A percentile compares a stretch with the other conserved stretches of the same genome.
These are phyloP conservation scores for Montipora foliosa DNA, from an alignment of 64 coral and sea anemone species.

Conservation along the genomic window DNA sequence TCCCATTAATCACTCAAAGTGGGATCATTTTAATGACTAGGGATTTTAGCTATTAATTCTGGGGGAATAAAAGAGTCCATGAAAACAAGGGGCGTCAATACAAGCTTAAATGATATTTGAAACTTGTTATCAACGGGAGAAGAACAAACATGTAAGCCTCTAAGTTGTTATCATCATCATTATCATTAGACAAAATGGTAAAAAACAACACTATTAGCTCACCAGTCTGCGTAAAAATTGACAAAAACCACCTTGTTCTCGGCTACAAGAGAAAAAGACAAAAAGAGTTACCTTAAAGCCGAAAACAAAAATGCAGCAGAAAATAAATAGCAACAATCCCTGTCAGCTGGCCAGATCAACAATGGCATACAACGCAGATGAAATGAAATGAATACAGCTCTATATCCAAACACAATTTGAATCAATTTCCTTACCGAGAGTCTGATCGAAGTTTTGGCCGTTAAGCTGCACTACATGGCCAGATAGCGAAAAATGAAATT, in stretches of 20 bases:
- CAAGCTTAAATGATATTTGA: too few relatives aligned
- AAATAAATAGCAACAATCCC: neutral
- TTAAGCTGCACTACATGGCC: constrained; percentile 30
- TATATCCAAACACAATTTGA: neutral
- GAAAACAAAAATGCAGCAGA: neutral
- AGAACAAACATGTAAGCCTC: too few relatives aligned
- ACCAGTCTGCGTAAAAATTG: constrained; percentile 99
- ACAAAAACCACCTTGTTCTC: constrained; percentile 90
- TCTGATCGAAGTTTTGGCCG: constrained; percentile 34
- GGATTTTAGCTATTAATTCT: too few relatives aligned
- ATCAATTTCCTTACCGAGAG: neutral
- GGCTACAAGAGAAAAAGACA: constrained; percentile 62
- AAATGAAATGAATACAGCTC: too few relatives aligned
- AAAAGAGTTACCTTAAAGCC: neutral
- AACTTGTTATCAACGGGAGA: too few relatives aligned
- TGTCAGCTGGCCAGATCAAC: neutral
- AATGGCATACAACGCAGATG: neutral
- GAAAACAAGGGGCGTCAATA: too few relatives aligned
- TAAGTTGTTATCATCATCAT: too few relatives aligned
- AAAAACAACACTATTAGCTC: neutral
- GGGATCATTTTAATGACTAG: too few relatives aligned
- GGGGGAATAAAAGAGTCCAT: too few relatives aligned
- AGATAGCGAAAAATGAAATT: neutral
- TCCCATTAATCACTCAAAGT: too few relatives aligned
- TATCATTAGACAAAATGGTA: neutral